phyloP scores from a whole-genome alignment of 2,113 vertebrate species.

The Equus quagga region DNA sequence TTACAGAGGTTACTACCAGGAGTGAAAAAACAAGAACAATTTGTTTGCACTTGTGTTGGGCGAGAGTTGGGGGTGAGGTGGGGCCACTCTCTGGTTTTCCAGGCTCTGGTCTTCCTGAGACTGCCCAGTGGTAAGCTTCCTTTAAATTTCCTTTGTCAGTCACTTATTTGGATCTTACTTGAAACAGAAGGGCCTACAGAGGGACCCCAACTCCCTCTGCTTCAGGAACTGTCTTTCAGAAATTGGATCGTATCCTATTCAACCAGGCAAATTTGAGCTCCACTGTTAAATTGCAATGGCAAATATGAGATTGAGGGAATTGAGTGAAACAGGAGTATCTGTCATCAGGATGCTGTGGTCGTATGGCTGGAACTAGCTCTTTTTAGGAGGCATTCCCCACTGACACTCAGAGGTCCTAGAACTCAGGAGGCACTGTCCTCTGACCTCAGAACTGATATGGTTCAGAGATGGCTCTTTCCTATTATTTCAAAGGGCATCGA shows the following conservation, averaged over 20 bases:
- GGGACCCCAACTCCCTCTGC: background rate
- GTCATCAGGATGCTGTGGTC: background rate
- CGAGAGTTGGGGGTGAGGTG: rapidly evolving
- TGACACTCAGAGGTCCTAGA: background rate
- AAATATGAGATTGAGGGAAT: background rate
- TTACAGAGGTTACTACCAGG: background rate
- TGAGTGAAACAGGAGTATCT: background rate
- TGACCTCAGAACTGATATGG: background rate
- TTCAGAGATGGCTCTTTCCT: background rate
- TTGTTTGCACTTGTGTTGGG: background rate
- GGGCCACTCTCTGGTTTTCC: background rate
- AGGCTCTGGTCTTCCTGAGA: background rate
- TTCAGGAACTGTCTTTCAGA: background rate
- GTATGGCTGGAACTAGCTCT: background rate
- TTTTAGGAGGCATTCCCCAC: background rate
- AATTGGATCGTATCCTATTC: background rate
- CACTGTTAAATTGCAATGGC: background rate
- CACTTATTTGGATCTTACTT: background rate
- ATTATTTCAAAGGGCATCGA: background rate
- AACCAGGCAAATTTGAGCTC: background rate
- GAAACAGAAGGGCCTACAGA: background rate
- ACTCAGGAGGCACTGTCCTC: background rate
- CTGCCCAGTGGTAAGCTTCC: background rate
- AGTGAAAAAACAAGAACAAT: background rate
- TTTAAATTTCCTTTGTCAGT: background rate